Evolutionary conservation across 2,888 invertebrate species (phyloP), one percentile per base, ranked within the genome.

Genomic region (Iselma pallidipennis): DNA sequence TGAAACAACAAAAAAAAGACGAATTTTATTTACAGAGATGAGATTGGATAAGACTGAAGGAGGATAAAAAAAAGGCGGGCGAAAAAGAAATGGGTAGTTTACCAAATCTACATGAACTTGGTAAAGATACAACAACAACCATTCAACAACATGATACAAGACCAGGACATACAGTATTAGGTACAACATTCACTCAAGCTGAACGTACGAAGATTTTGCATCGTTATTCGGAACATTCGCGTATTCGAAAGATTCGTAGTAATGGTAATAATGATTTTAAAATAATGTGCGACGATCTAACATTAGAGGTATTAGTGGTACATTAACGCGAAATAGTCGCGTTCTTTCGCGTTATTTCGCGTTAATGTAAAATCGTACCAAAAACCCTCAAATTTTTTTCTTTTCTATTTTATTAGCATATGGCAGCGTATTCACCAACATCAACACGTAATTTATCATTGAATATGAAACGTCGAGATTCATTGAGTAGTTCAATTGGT

Each of bases 401-500:
- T 50, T 28, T 51, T 52, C 23, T 28, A 9, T 61, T 49, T 66
- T 75, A 74, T 37, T 62, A 81, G 80, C 80, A 80, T 65, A 78
- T 80, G 77, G 83, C 86, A 26, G 81, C 85, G 0, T 87, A 87
- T 65, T 87, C 88, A 4, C 88, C 88, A 29, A 84, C 37, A 37
- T 84, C 82, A 55, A 84, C 84, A 66, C 81, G 85, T 7, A 83
- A 84, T 58, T 80, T 82, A 25, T 66, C 63, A 16, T 67, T 61
- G 63, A 69, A 76, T 19, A 79, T 81, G 9, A 83, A 87, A 3
- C 83, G 90, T 2, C 83, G 89, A 14, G 91, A 91, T 72, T 91
- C 91, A 0, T 85, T 88, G 56, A 87, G 88, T 25, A 90, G 90
- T 52, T 90, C 90, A 0, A 88, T 91, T 28, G 91, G 91, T 1